These are phyloP conservation scores for Drosophila cracens DNA, from an alignment of 2,888 invertebrate genomes.

Conservation along the genomic window DNA sequence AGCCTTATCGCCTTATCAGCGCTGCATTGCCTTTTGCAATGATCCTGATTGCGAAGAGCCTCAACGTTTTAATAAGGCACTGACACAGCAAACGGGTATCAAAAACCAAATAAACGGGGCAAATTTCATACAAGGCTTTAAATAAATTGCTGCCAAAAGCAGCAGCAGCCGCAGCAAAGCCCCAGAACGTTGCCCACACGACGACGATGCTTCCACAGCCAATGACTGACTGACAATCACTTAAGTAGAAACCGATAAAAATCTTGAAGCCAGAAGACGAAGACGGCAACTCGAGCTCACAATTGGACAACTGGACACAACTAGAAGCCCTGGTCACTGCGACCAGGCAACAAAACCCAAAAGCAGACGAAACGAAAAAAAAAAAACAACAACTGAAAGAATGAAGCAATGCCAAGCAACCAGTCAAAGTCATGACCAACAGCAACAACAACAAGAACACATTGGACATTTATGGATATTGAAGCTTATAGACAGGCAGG, in stretches of 20 bases:
- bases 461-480: constrained; percentile 80
- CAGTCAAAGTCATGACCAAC: constrained; percentile 72
- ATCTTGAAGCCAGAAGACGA: constrained; percentile 63
- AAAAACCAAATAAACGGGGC: constrained; percentile 27
- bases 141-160: constrained; percentile 68
- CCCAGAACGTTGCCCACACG: constrained; percentile 9
- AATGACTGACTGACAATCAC: constrained; percentile 81
- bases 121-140: constrained; percentile 67
- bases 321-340: constrained; percentile 42
- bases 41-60: constrained; percentile 32
- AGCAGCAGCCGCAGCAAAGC: constrained; percentile 20
- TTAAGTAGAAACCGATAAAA: constrained; percentile 80
- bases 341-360: constrained; percentile 24
- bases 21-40: constrained; percentile 40
- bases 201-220: constrained; percentile 37
- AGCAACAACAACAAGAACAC: constrained; percentile 58
- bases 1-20: constrained; percentile 58
- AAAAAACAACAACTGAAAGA: constrained; percentile 35
- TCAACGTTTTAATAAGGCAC: constrained; percentile 55
- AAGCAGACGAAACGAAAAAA: constrained; percentile 21
- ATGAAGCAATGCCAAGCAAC: constrained; percentile 46
- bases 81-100: constrained; percentile 22
- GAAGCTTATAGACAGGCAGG: constrained; percentile 75
- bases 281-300: constrained; percentile 53
- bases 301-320: constrained; percentile 36